These are phyloP conservation scores for Pagrus major DNA, from an alignment of 2,113 vertebrate species.

Conservation along the genomic window DNA sequence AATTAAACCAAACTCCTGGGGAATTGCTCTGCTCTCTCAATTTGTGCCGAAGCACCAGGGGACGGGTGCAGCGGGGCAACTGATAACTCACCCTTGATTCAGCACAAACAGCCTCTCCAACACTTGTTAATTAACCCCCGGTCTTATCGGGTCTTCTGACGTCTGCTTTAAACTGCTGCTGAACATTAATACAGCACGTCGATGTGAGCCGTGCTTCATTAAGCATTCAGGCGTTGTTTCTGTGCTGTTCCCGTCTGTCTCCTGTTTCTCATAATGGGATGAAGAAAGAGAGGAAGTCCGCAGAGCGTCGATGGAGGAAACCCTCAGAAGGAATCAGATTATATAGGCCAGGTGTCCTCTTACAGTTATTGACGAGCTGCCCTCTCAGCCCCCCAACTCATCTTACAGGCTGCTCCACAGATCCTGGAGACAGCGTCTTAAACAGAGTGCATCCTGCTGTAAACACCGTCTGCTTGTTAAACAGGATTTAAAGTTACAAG, in stretches of 20 bases:
- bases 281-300: conserved; percentile 42
- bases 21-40: conserved; percentile 68
- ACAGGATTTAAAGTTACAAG: not conserved
- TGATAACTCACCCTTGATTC: conserved; percentile 63
- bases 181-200: conserved; percentile 4
- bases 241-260: conserved; percentile 30
- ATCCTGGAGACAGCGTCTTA: not conserved
- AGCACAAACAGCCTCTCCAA: conserved; percentile 57
- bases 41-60: conserved; percentile 58
- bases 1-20: conserved; percentile 74
- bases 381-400: conserved; percentile 2
- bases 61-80: conserved; percentile 47
- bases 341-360: conserved; percentile 61
- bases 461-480: not conserved
- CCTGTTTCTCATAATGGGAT: conserved; percentile 68
- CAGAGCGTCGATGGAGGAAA: conserved; percentile 30
- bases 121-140: conserved; percentile 56
- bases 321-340: conserved; percentile 62
- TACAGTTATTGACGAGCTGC: conserved; percentile 50
- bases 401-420: conserved; percentile 20
- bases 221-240: conserved; percentile 48
- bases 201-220: conserved; percentile 46
- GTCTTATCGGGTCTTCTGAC: conserved; percentile 24
- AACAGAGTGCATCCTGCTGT: not conserved
- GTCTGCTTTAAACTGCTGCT: not conserved